Conservation (phyloP, 2,113 vertebrate species). For the Aramus guarauna region DNA sequence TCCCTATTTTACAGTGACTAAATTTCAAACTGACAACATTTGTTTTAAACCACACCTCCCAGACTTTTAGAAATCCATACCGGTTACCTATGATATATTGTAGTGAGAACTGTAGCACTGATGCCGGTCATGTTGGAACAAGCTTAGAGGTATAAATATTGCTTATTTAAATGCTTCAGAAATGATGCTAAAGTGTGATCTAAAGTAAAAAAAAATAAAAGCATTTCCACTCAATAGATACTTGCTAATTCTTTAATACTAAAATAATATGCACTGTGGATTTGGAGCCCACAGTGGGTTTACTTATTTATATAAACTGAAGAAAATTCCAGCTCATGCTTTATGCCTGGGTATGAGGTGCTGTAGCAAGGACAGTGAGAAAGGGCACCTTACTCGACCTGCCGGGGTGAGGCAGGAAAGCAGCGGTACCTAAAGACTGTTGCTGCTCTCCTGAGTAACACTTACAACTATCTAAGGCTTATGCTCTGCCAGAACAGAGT, state of each 20-base stretch:
- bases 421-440: neutral
- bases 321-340: neutral
- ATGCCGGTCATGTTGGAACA: neutral
- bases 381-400: neutral
- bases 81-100: neutral
- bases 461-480: neutral
- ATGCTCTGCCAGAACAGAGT: accelerated
- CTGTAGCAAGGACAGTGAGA: neutral
- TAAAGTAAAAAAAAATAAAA: neutral
- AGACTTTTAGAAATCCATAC: neutral
- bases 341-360: neutral
- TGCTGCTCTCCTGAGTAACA: neutral
- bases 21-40: neutral
- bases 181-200: neutral
- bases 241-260: neutral
- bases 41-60: neutral
- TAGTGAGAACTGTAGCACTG: neutral
- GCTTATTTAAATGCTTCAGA: neutral
- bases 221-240: neutral
- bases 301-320: neutral
- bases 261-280: neutral
- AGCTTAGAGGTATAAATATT: neutral
- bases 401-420: neutral
- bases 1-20: neutral
- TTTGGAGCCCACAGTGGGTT: neutral